Conservation (phyloP, 2,888 invertebrate species). For the Machimus atricapillus region DNA sequence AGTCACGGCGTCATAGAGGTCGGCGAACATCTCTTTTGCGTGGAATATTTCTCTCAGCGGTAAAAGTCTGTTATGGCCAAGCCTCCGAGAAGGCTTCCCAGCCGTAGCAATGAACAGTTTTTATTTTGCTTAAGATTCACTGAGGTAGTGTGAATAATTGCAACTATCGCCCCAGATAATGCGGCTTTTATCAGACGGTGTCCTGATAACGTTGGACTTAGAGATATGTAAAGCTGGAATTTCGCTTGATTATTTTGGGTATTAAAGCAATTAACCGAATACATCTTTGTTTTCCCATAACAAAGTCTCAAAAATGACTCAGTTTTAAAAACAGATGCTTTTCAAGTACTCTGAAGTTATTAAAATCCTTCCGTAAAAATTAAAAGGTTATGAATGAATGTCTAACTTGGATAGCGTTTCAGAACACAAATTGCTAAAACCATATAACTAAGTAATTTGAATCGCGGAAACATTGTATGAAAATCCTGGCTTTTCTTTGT, state of each 20-base stretch:
- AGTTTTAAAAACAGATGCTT: no score
- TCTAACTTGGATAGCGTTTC: no score
- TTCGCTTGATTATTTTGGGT: not conserved
- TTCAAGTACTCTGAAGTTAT: no score
- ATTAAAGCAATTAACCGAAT: not conserved
- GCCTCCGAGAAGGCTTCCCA: not conserved
- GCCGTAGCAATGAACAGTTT: not conserved
- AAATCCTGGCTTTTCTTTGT: no score
- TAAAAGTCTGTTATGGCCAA: not conserved
- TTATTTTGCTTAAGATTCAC: not conserved
- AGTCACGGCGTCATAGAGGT: not conserved
- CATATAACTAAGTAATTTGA: no score
- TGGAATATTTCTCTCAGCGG: not conserved
- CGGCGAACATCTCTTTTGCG: not conserved
- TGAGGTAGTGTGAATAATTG: not conserved
- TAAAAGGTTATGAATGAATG: no score
- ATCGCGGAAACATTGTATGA: no score
- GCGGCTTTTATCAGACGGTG: not conserved
- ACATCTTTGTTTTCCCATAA: not conserved
- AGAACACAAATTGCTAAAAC: no score
- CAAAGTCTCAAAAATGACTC: not conserved
- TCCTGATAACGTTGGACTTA: not conserved
- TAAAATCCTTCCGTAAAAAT: no score
- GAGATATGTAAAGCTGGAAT: not conserved
- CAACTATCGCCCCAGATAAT: not conserved